Percentiles rank a stretch among this genome's conserved stretches.
phyloP scores from a whole-genome alignment of 2,113 vertebrate species.

The Rhynchomys soricoides region DNA sequence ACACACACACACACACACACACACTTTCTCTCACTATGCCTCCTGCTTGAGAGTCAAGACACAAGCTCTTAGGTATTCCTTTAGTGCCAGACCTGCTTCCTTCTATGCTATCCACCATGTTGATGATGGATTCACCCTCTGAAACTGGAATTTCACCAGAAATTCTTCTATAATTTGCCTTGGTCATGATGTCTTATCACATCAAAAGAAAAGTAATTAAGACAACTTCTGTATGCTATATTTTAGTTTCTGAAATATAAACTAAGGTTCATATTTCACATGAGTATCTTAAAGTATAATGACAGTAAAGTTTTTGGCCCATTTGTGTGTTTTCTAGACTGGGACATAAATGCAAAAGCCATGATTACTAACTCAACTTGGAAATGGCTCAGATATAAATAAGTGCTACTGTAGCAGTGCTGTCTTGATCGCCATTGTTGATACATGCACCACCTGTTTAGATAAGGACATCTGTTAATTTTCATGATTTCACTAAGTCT shows the following conservation, averaged over 20 bases:
- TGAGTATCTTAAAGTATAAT: background rate
- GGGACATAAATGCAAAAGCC: background rate
- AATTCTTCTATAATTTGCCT: background rate
- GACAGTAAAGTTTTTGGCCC: background rate
- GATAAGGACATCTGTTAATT: constrained; percentile 72
- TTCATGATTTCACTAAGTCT: constrained; percentile 66
- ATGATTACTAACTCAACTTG: background rate
- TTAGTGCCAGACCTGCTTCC: background rate
- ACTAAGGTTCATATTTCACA: background rate
- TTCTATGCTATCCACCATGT: background rate
- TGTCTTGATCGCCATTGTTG: background rate
- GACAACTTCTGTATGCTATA: background rate
- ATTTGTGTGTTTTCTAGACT: background rate
- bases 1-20: no score
- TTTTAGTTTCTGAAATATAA: background rate
- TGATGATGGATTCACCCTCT: background rate
- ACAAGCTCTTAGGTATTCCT: background rate
- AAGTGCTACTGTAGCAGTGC: background rate
- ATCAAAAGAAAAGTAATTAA: background rate
- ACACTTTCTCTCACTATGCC: background rate
- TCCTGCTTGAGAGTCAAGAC: background rate
- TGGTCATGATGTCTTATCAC: background rate
- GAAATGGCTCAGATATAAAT: background rate
- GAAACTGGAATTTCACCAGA: background rate
- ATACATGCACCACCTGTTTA: constrained; percentile 55